phyloP scores from a whole-genome alignment of 2,113 vertebrate species.

The Oxygymnocypris stewartii region DNA sequence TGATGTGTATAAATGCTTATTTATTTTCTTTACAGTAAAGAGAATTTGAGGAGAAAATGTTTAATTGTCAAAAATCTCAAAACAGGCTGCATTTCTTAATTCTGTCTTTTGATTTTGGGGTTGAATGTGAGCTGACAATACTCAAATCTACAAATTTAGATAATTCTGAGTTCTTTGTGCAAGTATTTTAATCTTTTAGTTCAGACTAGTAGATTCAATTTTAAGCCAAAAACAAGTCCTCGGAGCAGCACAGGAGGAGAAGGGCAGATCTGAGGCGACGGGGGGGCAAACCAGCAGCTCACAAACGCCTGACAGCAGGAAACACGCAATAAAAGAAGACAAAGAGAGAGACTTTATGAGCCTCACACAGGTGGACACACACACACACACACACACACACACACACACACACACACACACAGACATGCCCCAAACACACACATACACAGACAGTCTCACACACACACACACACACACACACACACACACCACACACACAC shows the following conservation, averaged over 20 bases:
- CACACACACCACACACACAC: no score
- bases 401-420: no score
- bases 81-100: background rate
- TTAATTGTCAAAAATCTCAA: background rate
- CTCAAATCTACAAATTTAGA: background rate
- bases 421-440: background rate
- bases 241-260: constrained; percentile 39
- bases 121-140: background rate
- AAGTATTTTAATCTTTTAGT: background rate
- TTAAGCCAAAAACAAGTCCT: background rate
- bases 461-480: no score
- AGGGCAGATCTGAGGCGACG: constrained; percentile 41
- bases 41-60: background rate
- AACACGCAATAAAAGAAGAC: constrained; percentile 69
- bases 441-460: no score
- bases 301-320: constrained; percentile 69
- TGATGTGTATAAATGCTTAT: background rate
- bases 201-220: background rate
- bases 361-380: constrained; percentile 69
- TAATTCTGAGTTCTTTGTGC: background rate
- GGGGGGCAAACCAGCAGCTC: background rate
- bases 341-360: constrained; percentile 76
- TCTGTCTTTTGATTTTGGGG: background rate
- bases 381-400: no score
- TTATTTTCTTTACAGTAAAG: background rate